These are phyloP conservation scores for Macaca fascicularis DNA, from an alignment of 2,113 vertebrate species.

Conservation along the genomic window DNA sequence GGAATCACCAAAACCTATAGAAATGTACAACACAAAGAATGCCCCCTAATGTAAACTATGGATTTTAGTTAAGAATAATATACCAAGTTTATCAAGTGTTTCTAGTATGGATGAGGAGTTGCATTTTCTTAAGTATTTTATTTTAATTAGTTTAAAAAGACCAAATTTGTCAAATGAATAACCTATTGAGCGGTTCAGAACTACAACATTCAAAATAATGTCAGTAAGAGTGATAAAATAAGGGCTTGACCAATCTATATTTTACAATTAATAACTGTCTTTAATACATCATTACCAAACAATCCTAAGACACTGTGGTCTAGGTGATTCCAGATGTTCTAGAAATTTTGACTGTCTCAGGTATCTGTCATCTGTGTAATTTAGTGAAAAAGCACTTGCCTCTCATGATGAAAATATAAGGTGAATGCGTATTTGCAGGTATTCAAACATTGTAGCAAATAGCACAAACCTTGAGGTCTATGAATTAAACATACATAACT, in stretches of 20 bases:
- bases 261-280: not conserved
- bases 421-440: not conserved
- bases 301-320: not conserved
- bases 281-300: not conserved
- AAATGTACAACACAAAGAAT: too few relatives aligned
- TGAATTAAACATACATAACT: not conserved
- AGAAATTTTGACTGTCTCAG: not conserved
- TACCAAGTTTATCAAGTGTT: not conserved
- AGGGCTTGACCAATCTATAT: not conserved
- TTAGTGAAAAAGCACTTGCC: not conserved
- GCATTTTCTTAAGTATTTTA: not conserved
- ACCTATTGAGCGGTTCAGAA: not conserved
- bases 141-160: not conserved
- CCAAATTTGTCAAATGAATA: not conserved
- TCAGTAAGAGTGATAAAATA: not conserved
- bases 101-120: not conserved
- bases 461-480: not conserved
- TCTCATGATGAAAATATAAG: not conserved
- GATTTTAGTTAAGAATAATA: too few relatives aligned
- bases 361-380: not conserved
- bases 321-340: not conserved
- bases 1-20: too few relatives aligned
- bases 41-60: too few relatives aligned
- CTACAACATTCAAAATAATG: not conserved
- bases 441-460: not conserved